phyloP scores from a whole-genome alignment of 2,797 vertebrate genomes.

The Brotula barbata region DNA sequence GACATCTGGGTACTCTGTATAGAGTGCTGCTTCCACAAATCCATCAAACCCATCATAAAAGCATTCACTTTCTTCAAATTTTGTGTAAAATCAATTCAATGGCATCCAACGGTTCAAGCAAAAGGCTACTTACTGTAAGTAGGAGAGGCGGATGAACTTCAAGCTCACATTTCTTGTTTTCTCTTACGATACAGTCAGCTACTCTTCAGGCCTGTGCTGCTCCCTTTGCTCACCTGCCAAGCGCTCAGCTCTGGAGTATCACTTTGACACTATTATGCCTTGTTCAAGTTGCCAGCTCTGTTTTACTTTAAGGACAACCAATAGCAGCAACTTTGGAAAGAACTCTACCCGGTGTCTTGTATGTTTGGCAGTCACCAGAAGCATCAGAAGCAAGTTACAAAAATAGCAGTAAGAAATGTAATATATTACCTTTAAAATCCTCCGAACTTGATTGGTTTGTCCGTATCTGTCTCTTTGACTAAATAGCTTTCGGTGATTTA shows the following conservation, averaged over 20 bases:
- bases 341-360: too few relatives aligned
- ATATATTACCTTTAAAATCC: too few relatives aligned
- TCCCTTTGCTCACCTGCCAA: slow-evolving; percentile 11
- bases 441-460: too few relatives aligned
- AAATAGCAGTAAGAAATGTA: too few relatives aligned
- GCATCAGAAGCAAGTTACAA: too few relatives aligned
- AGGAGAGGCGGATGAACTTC: background rate
- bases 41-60: background rate
- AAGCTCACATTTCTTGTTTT: slow-evolving; percentile 5
- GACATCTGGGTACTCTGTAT: too few relatives aligned
- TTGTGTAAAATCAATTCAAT: background rate
- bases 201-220: background rate
- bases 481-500: too few relatives aligned
- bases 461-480: too few relatives aligned
- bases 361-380: too few relatives aligned
- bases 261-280: background rate
- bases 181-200: background rate
- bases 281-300: background rate
- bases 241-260: background rate
- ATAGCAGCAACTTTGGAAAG: slow-evolving; percentile 2
- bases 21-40: too few relatives aligned
- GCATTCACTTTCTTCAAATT: too few relatives aligned
- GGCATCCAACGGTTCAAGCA: too few relatives aligned
- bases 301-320: slow-evolving; percentile 4
- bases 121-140: background rate